Base-by-base conservation (phyloP, 2,888 invertebrate genomes). In the Venusia cambrica region DNA sequence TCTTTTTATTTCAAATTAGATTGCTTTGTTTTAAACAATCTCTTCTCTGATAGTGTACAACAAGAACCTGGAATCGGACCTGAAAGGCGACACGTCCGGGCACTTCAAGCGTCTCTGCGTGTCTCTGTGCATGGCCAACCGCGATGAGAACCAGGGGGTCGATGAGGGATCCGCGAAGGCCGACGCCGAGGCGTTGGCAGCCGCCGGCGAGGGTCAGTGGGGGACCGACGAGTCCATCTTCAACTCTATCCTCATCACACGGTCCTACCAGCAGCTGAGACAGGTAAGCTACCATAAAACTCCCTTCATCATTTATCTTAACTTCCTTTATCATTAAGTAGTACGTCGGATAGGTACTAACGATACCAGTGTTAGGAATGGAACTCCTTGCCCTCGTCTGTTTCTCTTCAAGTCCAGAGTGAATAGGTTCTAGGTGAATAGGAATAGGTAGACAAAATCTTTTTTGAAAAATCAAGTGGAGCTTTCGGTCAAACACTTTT, bases 11-110 rank as follows among this genome's bases (percentile, higher is more conserved):
- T n/a, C n/a, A n/a, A n/a, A n/a, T n/a, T n/a, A n/a, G n/a, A n/a
- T n/a, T n/a, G n/a, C n/a, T n/a, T n/a, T n/a, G n/a, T n/a, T n/a
- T n/a, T n/a, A n/a, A n/a, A n/a, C n/a, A n/a, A 14, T 19, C 7
- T 17, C 29, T 74, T 76, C 36, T 30, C 21, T 45, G 29, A 14
- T 72, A 95, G 96, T 96, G 64, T 97, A 93, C 75, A 92, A 92
- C 54, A 94, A 92, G 73, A 75, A 91, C 38, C 79, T 98, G 47
- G 97, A 97, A 68, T 91, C 92, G 3, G 97, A 97, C 67, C 85
- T 98, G 55, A 94, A 94, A 68, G 95, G 94, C 28, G 98, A 98
- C 73, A 97, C 97, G 3, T 97, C 97, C 5, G 98, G 98, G n/a
- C 94, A 96, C 76, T 98, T 98, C 85, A 95, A 95, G 83, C 90